phyloP scores from a whole-genome alignment of 2,797 vertebrate species.

The Onychomys torridus region DNA sequence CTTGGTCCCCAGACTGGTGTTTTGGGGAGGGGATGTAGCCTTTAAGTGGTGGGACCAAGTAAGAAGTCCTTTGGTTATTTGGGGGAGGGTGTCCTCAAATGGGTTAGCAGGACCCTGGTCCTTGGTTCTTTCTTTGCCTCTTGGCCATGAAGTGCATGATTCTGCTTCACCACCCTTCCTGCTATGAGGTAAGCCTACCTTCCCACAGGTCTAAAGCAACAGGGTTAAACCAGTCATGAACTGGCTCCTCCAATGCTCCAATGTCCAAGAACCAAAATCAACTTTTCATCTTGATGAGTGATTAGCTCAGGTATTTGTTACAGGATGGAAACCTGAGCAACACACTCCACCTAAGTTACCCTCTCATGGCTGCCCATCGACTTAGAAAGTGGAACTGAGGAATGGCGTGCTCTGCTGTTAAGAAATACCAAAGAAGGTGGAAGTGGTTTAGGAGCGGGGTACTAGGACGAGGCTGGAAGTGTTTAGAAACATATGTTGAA shows the following conservation, averaged over 20 bases:
- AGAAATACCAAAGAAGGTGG: background rate
- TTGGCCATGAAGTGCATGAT: background rate
- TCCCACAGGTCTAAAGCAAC: background rate
- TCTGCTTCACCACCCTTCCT: background rate
- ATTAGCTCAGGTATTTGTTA: background rate
- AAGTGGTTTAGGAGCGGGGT: background rate
- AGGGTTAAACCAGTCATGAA: background rate
- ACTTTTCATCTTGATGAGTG: background rate
- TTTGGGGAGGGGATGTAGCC: background rate
- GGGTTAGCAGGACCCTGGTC: background rate
- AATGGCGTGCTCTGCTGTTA: background rate
- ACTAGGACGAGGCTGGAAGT: background rate
- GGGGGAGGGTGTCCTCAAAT: background rate
- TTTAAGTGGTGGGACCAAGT: background rate
- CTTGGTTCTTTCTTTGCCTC: background rate
- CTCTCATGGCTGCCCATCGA: background rate
- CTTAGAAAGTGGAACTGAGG: background rate
- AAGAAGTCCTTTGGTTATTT: background rate
- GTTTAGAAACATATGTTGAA: background rate
- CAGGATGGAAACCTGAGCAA: background rate
- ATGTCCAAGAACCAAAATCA: background rate
- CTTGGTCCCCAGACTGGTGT: background rate
- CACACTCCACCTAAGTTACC: background rate
- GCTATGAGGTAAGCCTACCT: background rate
- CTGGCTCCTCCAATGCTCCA: background rate